Percentiles rank a stretch among this genome's conserved stretches.
Conservation (phyloP, 1,140 invertebrate genomes). For the Chlorops oryzae region DNA sequence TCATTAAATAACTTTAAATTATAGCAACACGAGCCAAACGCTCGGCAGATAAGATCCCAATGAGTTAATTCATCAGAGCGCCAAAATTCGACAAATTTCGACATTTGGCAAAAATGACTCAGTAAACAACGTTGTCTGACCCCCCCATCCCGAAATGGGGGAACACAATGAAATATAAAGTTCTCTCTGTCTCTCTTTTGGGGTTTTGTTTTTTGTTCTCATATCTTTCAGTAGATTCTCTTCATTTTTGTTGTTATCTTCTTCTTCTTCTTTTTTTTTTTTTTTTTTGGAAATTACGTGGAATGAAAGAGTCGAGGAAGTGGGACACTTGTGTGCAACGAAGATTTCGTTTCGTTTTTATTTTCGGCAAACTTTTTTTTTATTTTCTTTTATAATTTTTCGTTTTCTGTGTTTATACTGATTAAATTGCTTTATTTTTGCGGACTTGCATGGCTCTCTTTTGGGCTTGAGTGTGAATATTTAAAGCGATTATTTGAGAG, state of each 20-base stretch:
- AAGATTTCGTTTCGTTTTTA: conserved; percentile 24
- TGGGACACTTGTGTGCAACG: conserved; percentile 47
- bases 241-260: conserved; percentile 7
- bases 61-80: no score
- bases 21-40: no score
- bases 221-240: conserved; percentile 4
- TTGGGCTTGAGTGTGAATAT: no score
- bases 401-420: conserved; percentile 16
- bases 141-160: no score
- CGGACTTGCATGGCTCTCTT: no score
- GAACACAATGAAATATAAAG: background rate
- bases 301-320: conserved; percentile 44
- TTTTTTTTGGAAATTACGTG: conserved; percentile 31
- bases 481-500: conserved; percentile 5
- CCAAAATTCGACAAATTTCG: no score
- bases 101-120: conserved; percentile 1
- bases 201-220: conserved; percentile 32
- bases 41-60: no score
- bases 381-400: conserved; percentile 13
- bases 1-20: no score
- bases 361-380: conserved; percentile 14
- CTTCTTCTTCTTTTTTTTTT: conserved; percentile 11
- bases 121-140: conserved; percentile 18
- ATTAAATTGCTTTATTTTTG: no score
- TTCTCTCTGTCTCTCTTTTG: background rate